Evolutionary conservation across 1,140 invertebrate genomes (phyloP).

Genomic region (Rhizoglyphus robini): DNA sequence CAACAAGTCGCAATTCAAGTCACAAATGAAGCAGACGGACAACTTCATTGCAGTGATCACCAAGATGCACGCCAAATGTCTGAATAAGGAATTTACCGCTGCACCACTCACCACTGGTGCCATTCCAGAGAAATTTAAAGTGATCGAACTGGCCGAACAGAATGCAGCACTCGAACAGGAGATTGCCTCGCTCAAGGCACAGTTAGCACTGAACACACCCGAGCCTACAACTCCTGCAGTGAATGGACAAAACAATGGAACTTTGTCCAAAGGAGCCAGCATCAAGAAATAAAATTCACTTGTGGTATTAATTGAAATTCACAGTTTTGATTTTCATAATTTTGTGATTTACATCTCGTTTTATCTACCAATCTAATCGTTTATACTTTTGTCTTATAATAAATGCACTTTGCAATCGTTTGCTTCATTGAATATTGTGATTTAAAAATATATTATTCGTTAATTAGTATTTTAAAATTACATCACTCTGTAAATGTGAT

Average conservation of each 20-base stretch:
- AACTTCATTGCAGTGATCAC: neutral
- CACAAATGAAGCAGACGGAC: neutral
- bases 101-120: neutral
- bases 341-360: too few species aligned
- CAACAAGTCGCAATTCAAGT: neutral
- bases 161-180: neutral
- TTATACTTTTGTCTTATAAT: too few species aligned
- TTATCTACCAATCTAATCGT: too few species aligned
- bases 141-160: neutral
- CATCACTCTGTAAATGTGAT: too few species aligned
- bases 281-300: too few species aligned
- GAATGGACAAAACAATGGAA: neutral
- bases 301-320: too few species aligned
- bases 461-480: too few species aligned
- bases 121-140: neutral
- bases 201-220: neutral
- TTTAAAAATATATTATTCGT: too few species aligned
- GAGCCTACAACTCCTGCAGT: neutral
- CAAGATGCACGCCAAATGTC: neutral
- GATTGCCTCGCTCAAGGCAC: neutral
- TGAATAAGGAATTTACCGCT: neutral
- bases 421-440: too few species aligned
- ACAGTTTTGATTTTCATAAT: too few species aligned
- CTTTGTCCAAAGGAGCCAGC: too few species aligned
- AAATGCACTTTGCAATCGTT: too few species aligned